phyloP scores from a whole-genome alignment of 2,888 invertebrate genomes.

The Cistogaster globosa region DNA sequence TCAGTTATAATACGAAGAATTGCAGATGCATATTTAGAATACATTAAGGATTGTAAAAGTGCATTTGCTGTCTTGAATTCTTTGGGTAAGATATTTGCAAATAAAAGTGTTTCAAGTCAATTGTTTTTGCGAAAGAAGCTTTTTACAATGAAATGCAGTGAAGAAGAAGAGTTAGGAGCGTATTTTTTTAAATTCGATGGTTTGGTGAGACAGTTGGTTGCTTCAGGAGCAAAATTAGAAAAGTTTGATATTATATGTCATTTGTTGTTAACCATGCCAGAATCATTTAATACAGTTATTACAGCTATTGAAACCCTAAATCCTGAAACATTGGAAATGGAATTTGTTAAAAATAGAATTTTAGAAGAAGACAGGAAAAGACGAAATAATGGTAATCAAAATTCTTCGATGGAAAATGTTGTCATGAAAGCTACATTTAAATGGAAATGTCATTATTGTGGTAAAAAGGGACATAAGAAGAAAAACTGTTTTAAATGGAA shows the following conservation, averaged over 20 bases:
- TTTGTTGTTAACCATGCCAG: slow-evolving; percentile 1
- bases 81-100: too few species aligned
- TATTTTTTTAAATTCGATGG: too few species aligned
- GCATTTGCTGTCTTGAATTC: too few species aligned
- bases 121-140: too few species aligned
- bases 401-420: background rate
- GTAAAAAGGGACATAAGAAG: background rate
- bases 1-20: too few species aligned
- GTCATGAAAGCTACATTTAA: background rate
- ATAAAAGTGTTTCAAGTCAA: too few species aligned
- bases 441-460: background rate
- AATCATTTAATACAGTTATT: background rate
- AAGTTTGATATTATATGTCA: slow-evolving; percentile 12
- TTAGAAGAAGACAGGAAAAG: background rate
- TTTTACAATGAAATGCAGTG: too few species aligned
- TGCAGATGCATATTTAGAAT: too few species aligned
- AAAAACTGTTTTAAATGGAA: background rate
- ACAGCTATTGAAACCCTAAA: slow-evolving; percentile 4
- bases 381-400: too few species aligned
- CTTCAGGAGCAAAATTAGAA: slow-evolving; percentile 7
- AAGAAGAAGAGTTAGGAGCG: too few species aligned
- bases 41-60: too few species aligned
- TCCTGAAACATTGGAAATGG: background rate
- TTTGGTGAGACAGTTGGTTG: background rate
- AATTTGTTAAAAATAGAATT: background rate